Conservation (phyloP, 2,113 vertebrate genomes). For the Chaetodon trifascialis region DNA sequence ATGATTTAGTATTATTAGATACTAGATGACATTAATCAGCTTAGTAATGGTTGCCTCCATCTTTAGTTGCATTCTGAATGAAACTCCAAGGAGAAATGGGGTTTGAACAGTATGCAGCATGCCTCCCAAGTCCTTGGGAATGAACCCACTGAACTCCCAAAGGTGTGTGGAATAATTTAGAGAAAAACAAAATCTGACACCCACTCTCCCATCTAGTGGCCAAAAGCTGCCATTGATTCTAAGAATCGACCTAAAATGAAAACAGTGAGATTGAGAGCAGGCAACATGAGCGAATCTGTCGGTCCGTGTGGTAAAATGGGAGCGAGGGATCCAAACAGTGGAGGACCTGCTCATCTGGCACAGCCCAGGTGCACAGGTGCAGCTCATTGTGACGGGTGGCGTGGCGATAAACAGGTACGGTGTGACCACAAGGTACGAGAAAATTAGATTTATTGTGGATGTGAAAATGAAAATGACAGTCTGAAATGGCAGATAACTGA, state of each 20-base stretch:
- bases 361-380: too few species aligned
- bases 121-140: conserved; percentile 71
- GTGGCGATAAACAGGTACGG: background rate
- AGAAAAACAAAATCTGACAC: background rate
- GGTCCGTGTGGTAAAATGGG: too few species aligned
- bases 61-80: conserved; percentile 35
- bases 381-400: background rate
- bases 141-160: conserved; percentile 78
- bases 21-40: conserved; percentile 51
- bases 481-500: conserved; percentile 23
- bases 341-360: background rate
- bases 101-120: conserved; percentile 45
- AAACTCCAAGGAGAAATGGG: conserved; percentile 42
- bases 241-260: background rate
- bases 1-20: conserved; percentile 51
- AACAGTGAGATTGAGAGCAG: background rate
- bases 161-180: conserved; percentile 50
- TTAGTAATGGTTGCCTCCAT: conserved; percentile 16
- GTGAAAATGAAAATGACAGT: conserved; percentile 34
- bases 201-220: conserved; percentile 74
- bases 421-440: conserved; percentile 22
- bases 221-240: background rate
- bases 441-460: conserved; percentile 66
- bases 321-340: background rate
- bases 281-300: background rate